Conservation (phyloP, 2,113 vertebrate species). For the Odontesthes bonariensis region DNA sequence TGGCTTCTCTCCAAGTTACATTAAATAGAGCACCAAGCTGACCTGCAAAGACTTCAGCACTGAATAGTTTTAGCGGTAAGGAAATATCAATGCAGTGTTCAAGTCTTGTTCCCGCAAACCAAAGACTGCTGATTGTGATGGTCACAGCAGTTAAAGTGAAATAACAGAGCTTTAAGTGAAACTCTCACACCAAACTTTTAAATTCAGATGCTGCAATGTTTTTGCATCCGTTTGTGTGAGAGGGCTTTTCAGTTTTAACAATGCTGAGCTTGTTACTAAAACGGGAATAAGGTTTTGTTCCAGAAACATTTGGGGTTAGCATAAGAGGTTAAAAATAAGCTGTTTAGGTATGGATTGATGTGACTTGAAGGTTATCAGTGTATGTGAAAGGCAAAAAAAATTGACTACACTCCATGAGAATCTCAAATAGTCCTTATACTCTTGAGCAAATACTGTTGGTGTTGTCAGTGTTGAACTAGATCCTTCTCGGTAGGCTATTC, state of each 20-base stretch:
- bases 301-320: background rate
- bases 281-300: background rate
- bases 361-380: background rate
- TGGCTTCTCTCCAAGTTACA: constrained; percentile 14
- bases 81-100: constrained; percentile 20
- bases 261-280: background rate
- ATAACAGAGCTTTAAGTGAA: background rate
- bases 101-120: constrained; percentile 12
- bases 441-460: constrained; percentile 30
- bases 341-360: background rate
- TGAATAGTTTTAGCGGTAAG: constrained; percentile 7
- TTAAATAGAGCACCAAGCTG: constrained; percentile 17
- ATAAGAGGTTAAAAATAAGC: background rate
- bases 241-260: background rate
- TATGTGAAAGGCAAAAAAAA: background rate
- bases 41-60: constrained; percentile 40
- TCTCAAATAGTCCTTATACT: background rate
- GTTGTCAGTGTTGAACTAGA: constrained; percentile 21
- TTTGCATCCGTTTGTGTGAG: background rate
- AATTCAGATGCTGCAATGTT: background rate
- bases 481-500: constrained; percentile 40
- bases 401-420: background rate
- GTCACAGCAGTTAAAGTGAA: constrained; percentile 9
- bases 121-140: background rate
- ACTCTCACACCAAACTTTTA: background rate